Conservation (phyloP, 2,113 vertebrate genomes). For the Limanda limanda region DNA sequence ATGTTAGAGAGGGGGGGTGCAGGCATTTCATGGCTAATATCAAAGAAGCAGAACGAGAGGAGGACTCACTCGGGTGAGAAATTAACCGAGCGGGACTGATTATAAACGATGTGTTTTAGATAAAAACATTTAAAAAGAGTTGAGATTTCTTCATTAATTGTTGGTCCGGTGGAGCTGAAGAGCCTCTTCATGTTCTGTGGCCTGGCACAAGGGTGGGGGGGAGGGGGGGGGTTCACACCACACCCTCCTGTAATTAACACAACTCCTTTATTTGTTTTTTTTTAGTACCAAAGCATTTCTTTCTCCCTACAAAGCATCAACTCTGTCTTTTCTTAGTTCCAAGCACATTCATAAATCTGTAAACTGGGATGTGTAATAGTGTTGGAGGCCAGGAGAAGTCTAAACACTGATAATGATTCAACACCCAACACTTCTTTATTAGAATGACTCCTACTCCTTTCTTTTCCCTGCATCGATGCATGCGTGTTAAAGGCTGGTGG, state of each 20-base stretch:
- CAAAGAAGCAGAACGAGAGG: conserved; percentile 40
- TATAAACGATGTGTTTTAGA: conserved; percentile 62
- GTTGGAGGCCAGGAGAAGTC: conserved; percentile 33
- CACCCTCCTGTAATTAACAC: conserved; percentile 48
- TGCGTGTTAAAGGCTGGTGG: conserved; percentile 33
- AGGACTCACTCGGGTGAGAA: conserved; percentile 30
- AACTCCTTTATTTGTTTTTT: conserved; percentile 21
- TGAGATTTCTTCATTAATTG: conserved; percentile 49
- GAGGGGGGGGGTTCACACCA: conserved; percentile 27
- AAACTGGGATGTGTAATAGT: conserved; percentile 27
- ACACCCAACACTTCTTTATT: conserved; percentile 39
- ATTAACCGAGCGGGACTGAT: conserved; percentile 66
- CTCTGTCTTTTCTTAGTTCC: neutral
- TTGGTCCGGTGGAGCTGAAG: conserved; percentile 28
- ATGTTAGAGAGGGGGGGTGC: neutral
- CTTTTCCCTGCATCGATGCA: conserved; percentile 2
- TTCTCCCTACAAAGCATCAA: neutral
- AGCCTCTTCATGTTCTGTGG: conserved; percentile 44
- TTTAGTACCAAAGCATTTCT: conserved; percentile 1
- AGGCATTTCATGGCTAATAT: conserved; percentile 28
- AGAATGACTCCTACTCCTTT: conserved; percentile 5
- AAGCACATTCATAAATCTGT: conserved; percentile 3
- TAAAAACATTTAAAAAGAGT: conserved; percentile 4
- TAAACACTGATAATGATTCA: conserved; percentile 58
- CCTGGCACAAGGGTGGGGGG: conserved; percentile 31